Evolutionary conservation across 2,797 vertebrate species (phyloP).

Genomic region (Odontamblyopus lacepedii): DNA sequence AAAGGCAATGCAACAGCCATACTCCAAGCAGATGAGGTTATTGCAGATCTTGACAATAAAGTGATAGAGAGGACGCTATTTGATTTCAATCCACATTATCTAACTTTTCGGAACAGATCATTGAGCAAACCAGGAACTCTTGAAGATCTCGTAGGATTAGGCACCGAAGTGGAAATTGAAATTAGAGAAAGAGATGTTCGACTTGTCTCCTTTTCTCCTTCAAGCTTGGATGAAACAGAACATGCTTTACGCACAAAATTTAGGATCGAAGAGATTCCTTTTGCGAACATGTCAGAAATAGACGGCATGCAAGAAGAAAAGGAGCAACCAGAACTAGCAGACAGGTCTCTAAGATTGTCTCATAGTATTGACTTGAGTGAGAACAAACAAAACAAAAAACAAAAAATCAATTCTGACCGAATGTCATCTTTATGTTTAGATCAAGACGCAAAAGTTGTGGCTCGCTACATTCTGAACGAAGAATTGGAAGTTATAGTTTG

Average conservation of each 20-base stretch:
- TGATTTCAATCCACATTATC: slow-evolving; percentile 29
- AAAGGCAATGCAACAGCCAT: slow-evolving; percentile 37
- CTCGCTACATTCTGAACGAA: slow-evolving; percentile 36
- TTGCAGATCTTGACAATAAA: slow-evolving; percentile 9
- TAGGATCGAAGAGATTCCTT: slow-evolving; percentile 33
- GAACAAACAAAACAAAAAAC: slow-evolving; percentile 12
- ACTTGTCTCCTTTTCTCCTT: slow-evolving; percentile 38
- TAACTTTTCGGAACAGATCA: slow-evolving; percentile 41
- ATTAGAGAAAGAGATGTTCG: slow-evolving; percentile 42
- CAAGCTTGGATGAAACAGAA: slow-evolving; percentile 32
- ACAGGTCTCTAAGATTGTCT: slow-evolving; percentile 36
- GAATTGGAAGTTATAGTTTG: slow-evolving; percentile 55
- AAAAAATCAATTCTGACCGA: neutral
- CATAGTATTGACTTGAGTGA: slow-evolving; percentile 26
- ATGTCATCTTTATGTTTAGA: neutral
- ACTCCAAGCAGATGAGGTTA: slow-evolving; percentile 17
- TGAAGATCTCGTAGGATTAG: slow-evolving; percentile 31
- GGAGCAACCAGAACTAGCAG: slow-evolving; percentile 34
- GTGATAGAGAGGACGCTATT: slow-evolving; percentile 44
- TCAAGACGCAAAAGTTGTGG: neutral
- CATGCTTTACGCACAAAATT: slow-evolving; percentile 33
- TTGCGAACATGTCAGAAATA: slow-evolving; percentile 30
- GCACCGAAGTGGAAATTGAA: slow-evolving; percentile 43
- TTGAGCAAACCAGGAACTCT: slow-evolving; percentile 34
- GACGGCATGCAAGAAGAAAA: slow-evolving; percentile 37